Base-by-base conservation (phyloP, 2,113 vertebrate genomes). In the Hypomesus transpacificus region DNA sequence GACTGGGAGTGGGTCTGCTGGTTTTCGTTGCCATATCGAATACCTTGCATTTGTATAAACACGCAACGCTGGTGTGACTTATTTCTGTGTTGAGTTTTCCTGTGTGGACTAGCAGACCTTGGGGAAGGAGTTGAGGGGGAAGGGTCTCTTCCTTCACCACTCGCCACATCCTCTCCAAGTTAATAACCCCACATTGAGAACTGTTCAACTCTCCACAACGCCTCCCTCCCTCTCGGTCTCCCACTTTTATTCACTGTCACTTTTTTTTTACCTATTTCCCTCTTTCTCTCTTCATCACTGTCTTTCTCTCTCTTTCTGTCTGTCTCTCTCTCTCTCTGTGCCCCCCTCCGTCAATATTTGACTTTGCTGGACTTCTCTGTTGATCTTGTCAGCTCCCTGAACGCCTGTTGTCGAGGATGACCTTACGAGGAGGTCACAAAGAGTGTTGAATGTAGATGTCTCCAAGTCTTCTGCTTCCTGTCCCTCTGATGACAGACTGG, bases 11-110 rank as follows among this genome's bases (percentile, higher is more conserved):
- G 76, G n/a, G 26, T 74, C 68, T 61, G 13, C 26, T 22, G 58
- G 17, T 60, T 77, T 81, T 74, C 54, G 54, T 76, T 82, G 73
- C 75, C 68, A 54, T 26, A 66, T 69, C 62, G 63, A 34, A 65
- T 50, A 65, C 34, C 7, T 6, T 6, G 69, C 67, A 60, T 65
- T 73, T 73, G 73, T 66, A 54, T 63, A 78, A 76, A 75, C 71
- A 68, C 53, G 56, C 56, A 58, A n/a, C 7, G 60, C 28, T 76
- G 68, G 68, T 17, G 62, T 85, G 85, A 81, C 73, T 80, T 80
- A 87, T 84, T 77, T 66, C 67, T 50, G 21, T 71, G 66, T 71
- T 75, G 70, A 79, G 54, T 73, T 79, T 78, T 52, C 61, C 34
- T 64, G 74, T 77, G 77, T 69, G 66, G 85, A 66, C 69, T 77